Conservation (phyloP, 2,888 invertebrate genomes). For the Erebia aethiops region DNA sequence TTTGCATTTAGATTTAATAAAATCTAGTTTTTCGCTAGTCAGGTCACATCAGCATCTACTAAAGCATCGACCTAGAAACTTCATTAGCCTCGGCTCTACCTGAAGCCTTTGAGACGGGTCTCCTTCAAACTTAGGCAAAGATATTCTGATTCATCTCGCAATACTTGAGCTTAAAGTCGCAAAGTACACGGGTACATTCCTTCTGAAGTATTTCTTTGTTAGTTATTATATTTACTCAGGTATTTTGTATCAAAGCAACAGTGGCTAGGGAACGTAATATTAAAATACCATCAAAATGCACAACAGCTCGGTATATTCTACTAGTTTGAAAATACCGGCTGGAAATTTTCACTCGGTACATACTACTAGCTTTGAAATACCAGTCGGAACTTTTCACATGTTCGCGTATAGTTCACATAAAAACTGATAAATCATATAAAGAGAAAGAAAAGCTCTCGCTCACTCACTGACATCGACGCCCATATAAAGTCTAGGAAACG, state of each 20-base stretch:
- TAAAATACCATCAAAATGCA: not conserved
- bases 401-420: no score
- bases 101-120: not conserved
- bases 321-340: not conserved
- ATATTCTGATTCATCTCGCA: not conserved
- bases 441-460: no score
- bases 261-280: not conserved
- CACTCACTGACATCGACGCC: no score
- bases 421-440: no score
- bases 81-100: not conserved
- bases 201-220: conserved; percentile 1
- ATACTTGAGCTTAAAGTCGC: not conserved
- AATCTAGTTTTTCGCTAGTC: no score
- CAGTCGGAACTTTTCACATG: no score
- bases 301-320: not conserved
- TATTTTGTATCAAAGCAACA: not conserved
- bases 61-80: not conserved
- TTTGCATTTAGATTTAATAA: no score
- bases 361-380: no score
- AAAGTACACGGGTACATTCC: not conserved
- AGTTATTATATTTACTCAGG: not conserved
- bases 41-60: not conserved
- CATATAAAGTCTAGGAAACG: no score
- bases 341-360: no score
- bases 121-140: not conserved